Evolutionary conservation across 2,113 vertebrate species (phyloP).

Genomic region (Seriola dumerili): DNA sequence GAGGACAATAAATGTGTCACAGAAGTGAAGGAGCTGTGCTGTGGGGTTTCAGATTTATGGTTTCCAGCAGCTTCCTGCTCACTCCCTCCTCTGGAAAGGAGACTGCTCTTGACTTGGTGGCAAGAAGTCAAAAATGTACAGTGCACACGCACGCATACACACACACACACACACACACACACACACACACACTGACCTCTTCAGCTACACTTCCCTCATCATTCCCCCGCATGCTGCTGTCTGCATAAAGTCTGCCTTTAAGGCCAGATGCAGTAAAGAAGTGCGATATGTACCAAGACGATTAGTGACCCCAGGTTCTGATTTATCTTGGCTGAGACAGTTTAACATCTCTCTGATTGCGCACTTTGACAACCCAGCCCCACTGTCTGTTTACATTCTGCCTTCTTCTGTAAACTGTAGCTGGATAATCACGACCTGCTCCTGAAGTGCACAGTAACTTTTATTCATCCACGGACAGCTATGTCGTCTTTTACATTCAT

Average conservation of each 20-base stretch:
- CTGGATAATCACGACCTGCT: constrained; percentile 14
- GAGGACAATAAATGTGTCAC: constrained; percentile 76
- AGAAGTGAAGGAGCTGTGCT: constrained; percentile 56
- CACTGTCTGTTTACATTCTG: constrained; percentile 54
- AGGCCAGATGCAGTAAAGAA: constrained; percentile 35
- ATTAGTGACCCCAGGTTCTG: constrained; percentile 27
- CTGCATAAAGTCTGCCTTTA: constrained; percentile 31
- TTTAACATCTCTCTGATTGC: constrained; percentile 45
- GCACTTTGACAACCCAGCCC: constrained; percentile 37
- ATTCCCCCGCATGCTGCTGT: constrained; percentile 15
- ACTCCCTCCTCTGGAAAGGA: constrained; percentile 57
- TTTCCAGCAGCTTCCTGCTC: constrained; percentile 67
- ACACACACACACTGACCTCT: constrained; percentile 14
- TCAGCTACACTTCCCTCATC: constrained; percentile 36
- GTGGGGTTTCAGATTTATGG: constrained; percentile 68
- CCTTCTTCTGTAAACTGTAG: constrained; percentile 11
- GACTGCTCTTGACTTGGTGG: constrained; percentile 46
- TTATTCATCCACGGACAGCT: background rate
- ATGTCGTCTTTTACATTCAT: background rate
- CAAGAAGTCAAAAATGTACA: constrained; percentile 67
- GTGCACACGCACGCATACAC: background rate
- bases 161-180: constrained; percentile 12
- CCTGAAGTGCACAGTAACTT: background rate
- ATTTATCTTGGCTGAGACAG: constrained; percentile 49
- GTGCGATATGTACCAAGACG: background rate